Base-by-base conservation (phyloP, 1,140 invertebrate genomes). In the Lucilia sericata region DNA sequence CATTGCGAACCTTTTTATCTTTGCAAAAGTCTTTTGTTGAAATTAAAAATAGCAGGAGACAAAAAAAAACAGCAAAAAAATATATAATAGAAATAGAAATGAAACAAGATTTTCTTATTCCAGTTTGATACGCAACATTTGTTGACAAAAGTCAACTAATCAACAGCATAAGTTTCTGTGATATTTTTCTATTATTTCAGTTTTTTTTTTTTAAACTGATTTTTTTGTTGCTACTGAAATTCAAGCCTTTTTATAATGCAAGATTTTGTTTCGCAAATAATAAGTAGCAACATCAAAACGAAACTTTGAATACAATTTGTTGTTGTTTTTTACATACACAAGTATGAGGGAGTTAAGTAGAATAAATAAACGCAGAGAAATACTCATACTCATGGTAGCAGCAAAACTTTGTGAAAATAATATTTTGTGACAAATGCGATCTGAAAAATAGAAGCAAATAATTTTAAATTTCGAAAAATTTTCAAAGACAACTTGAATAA, bases 81-180 rank as follows among this genome's bases (percentile, higher is more conserved):
- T n/a, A n/a, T n/a, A n/a, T n/a, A 70, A 70, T 12, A 25, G 0
- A 25, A 70, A 60, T 17, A 60, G n/a, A 60, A 42, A 17, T 17
- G 55, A 17, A 70, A 70, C 19, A 21, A 70, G 65, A 70, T 70
- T 70, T 70, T 70, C 65, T 70, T 70, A 70, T 21, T 21, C 65
- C n/a, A 8, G n/a, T 21, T 70, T 70, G 65, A 70, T 70, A 70
- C 19, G 65, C 65, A 19, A 70, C n/a, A 70, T 70, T 70, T 70
- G 65, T 70, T 70, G 65, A 70, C 65, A 70, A 70, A 70, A 70
- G 65, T 70, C 19, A 70, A 70, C 65, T 70, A 70, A 70, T 70
- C 65, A 70, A 70, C 65, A 21, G 65, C 65, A 70, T 21, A 70
- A 70, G 65, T 70, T 70, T 55, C 42, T 8, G 13, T 1, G 14